These are phyloP conservation scores for Hirtodrosophila cameraria DNA, from an alignment of 2,888 invertebrate genomes.

Conservation along the genomic window DNA sequence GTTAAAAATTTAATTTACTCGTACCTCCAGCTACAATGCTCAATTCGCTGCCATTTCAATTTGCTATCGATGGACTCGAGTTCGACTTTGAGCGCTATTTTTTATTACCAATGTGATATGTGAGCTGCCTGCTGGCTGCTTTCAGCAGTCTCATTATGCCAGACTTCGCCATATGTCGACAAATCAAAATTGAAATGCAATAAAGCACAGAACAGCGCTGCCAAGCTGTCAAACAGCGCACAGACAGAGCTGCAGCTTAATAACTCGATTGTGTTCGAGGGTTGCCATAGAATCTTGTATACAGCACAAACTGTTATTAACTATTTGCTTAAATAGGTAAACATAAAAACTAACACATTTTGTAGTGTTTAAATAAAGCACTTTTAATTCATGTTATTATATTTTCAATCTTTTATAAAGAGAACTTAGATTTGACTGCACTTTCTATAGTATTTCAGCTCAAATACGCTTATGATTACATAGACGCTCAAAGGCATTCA, in stretches of 20 bases:
- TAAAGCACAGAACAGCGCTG: conserved; percentile 44
- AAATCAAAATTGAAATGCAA: conserved; percentile 69
- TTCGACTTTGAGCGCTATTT: conserved; percentile 9
- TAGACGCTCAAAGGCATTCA: neutral
- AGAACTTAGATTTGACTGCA: too few relatives aligned
- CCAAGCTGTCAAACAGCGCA: conserved; percentile 37
- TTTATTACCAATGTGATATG: conserved; percentile 62
- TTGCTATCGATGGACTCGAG: conserved; percentile 15
- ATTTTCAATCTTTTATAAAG: too few relatives aligned
- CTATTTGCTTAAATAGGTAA: too few relatives aligned
- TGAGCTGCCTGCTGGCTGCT: conserved; percentile 20
- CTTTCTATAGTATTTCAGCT: too few relatives aligned
- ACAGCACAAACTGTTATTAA: too few relatives aligned
- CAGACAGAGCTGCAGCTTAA: conserved; percentile 14
- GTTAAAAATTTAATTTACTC: conserved; percentile 58
- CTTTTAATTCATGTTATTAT: too few relatives aligned
- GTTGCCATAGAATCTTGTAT: conserved; percentile 12
- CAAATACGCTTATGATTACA: neutral
- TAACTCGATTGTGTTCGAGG: conserved; percentile 14
- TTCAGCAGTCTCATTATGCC: conserved; percentile 32
- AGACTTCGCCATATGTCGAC: conserved; percentile 46
- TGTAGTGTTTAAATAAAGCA: too few relatives aligned
- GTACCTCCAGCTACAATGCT: conserved; percentile 16
- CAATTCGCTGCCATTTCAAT: conserved; percentile 32
- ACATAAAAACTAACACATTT: too few relatives aligned